A percentile compares a stretch with the other conserved stretches of the same genome.
phyloP scores from a whole-genome alignment of 2,113 vertebrate genomes.

The Sylvilagus bachmani region DNA sequence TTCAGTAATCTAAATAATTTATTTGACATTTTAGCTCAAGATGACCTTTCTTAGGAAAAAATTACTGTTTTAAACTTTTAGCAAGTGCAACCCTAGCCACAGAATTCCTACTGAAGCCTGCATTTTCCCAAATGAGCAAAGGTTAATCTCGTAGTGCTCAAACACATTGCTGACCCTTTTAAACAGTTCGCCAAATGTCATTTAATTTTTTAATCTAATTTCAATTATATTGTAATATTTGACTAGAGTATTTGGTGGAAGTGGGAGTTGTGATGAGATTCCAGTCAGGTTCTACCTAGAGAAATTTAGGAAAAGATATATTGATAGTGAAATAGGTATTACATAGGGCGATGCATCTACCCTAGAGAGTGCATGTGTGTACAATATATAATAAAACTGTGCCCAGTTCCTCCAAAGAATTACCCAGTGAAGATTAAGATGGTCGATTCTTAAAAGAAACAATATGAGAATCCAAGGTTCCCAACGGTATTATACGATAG shows the following conservation, averaged over 20 bases:
- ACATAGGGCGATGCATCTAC: slow-evolving; percentile 54
- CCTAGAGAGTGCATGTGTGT: slow-evolving; percentile 50
- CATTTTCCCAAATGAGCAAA: slow-evolving; percentile 90
- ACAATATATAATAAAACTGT: slow-evolving; percentile 65
- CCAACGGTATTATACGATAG: slow-evolving; percentile 57
- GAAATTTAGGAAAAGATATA: slow-evolving; percentile 73
- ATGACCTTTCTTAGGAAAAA: slow-evolving; percentile 94
- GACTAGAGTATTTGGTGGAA: slow-evolving; percentile 78
- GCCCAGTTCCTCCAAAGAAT: slow-evolving; percentile 72
- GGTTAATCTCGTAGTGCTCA: slow-evolving; percentile 89
- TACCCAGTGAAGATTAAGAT: slow-evolving; percentile 84
- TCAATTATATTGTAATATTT: slow-evolving; percentile 90
- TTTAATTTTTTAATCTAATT: slow-evolving; percentile 89
- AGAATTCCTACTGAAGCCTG: slow-evolving; percentile 89
- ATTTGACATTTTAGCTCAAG: slow-evolving; percentile 95
- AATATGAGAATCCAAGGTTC: slow-evolving; percentile 76
- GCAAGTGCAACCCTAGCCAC: slow-evolving; percentile 90
- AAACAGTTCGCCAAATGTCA: slow-evolving; percentile 87
- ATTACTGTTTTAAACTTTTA: slow-evolving; percentile 95
- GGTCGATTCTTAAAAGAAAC: slow-evolving; percentile 72
- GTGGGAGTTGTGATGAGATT: neutral
- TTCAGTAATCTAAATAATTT: slow-evolving; percentile 96
- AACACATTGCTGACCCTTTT: slow-evolving; percentile 91
- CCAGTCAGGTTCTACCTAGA: slow-evolving; percentile 42
- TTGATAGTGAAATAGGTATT: slow-evolving; percentile 72